Conservation (phyloP, 1,140 invertebrate genomes). For the Neodiprion fabricii region DNA sequence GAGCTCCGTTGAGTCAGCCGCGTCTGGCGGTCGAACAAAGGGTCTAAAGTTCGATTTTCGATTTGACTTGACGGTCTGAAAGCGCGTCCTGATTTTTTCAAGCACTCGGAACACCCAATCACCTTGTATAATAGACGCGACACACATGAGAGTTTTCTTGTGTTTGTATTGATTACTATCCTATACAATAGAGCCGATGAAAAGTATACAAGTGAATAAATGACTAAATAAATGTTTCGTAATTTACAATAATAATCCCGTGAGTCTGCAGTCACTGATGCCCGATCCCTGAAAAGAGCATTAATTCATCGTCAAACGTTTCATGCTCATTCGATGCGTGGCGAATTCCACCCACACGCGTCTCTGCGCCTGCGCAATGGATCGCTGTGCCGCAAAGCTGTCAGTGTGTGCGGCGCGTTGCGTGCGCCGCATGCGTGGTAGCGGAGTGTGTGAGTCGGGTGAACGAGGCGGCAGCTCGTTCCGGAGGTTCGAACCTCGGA, state of each 20-base stretch:
- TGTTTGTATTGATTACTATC: slow-evolving; percentile 51
- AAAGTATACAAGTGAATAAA: slow-evolving; percentile 50
- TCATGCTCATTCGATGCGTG: neutral
- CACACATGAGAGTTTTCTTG: slow-evolving; percentile 46
- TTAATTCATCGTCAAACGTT: neutral
- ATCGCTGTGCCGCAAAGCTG: neutral
- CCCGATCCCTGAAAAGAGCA: neutral
- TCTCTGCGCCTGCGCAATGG: neutral
- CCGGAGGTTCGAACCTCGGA: slow-evolving; percentile 25
- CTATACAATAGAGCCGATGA: slow-evolving; percentile 35
- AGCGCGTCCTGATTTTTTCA: neutral
- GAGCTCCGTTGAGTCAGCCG: no score
- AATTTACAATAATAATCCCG: slow-evolving; percentile 37
- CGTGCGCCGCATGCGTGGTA: neutral
- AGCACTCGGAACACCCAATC: neutral
- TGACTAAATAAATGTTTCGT: slow-evolving; percentile 51
- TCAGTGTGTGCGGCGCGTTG: neutral
- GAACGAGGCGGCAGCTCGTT: slow-evolving; percentile 3
- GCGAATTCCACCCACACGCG: no score
- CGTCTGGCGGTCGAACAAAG: no score
- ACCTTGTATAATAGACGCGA: slow-evolving; percentile 42
- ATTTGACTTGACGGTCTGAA: no score
- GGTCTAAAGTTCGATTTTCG: no score
- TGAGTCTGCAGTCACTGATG: no score
- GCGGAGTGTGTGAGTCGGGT: neutral